Conservation (phyloP, 2,888 invertebrate genomes). For the Aradus depressus region DNA sequence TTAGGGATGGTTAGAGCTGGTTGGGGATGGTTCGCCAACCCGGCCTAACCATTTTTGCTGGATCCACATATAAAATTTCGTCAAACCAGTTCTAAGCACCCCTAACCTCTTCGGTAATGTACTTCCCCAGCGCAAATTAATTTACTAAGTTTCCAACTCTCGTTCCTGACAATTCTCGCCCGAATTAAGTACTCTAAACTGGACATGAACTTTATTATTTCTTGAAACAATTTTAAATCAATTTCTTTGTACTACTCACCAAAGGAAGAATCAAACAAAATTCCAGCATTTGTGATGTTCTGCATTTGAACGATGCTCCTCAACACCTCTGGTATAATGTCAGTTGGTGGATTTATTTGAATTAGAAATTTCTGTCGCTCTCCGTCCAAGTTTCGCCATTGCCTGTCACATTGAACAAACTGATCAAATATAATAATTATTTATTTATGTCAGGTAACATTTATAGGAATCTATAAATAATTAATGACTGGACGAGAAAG, state of each 20-base stretch:
- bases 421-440: neutral
- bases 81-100: too few relatives aligned
- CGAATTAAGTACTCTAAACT: neutral
- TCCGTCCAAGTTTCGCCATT: slow-evolving; percentile 64
- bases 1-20: too few relatives aligned
- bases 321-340: slow-evolving; percentile 71
- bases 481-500: too few relatives aligned
- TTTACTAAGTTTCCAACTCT: too few relatives aligned
- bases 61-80: too few relatives aligned
- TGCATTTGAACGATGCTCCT: slow-evolving; percentile 67
- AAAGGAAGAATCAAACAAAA: slow-evolving; percentile 79
- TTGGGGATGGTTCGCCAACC: too few relatives aligned
- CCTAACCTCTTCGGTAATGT: too few relatives aligned
- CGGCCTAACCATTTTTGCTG: too few relatives aligned
- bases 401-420: slow-evolving; percentile 37
- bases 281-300: slow-evolving; percentile 84
- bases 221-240: neutral
- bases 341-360: slow-evolving; percentile 76
- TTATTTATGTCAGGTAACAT: too few relatives aligned
- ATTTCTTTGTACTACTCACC: slow-evolving; percentile 40
- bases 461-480: too few relatives aligned
- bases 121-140: too few relatives aligned
- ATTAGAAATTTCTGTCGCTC: slow-evolving; percentile 64
- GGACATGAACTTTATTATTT: neutral
- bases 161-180: too few relatives aligned